Evolutionary conservation across 2,888 invertebrate genomes (phyloP).

Genomic region (Parasteatoda lunata): DNA sequence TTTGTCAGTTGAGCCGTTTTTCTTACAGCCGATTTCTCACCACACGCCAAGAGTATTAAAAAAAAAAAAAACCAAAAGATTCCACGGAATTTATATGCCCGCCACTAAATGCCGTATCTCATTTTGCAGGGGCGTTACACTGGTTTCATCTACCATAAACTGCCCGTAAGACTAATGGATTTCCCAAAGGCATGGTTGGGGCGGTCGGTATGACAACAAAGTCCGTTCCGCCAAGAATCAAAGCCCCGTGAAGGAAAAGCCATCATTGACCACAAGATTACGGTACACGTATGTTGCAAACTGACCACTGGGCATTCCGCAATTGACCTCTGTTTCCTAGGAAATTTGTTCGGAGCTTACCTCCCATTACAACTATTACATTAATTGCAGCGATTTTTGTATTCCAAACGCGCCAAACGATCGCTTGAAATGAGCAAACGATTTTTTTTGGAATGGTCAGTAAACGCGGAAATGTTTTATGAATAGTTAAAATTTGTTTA

Average conservation of each 20-base stretch:
- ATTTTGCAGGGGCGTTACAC: constrained; percentile 3
- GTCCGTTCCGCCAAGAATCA: constrained; percentile 53
- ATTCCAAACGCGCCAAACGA: constrained; percentile 21
- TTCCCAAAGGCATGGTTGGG: constrained; percentile 24
- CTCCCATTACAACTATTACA: constrained; percentile 21
- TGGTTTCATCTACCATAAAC: constrained; percentile 9
- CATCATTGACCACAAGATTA: background rate
- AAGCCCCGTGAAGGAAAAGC: constrained; percentile 24
- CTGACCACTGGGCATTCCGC: background rate
- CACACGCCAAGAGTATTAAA: background rate
- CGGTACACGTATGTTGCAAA: background rate
- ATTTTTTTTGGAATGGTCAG: background rate
- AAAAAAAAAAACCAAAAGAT: constrained; percentile 19
- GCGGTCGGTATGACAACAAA: constrained; percentile 56
- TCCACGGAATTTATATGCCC: background rate
- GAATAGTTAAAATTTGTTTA: background rate
- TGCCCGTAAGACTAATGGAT: constrained; percentile 14
- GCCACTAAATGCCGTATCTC: background rate
- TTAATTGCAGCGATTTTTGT: constrained; percentile 29
- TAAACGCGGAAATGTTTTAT: constrained; percentile 35
- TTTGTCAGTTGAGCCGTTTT: background rate
- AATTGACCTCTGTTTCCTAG: constrained; percentile 38
- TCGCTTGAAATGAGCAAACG: background rate
- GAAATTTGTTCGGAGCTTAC: background rate
- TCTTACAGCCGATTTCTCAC: too few relatives aligned